A percentile compares a stretch with the other conserved stretches of the same genome.
These are phyloP conservation scores for Notodonta ziczac DNA, from an alignment of 2,888 invertebrate species.

Conservation along the genomic window DNA sequence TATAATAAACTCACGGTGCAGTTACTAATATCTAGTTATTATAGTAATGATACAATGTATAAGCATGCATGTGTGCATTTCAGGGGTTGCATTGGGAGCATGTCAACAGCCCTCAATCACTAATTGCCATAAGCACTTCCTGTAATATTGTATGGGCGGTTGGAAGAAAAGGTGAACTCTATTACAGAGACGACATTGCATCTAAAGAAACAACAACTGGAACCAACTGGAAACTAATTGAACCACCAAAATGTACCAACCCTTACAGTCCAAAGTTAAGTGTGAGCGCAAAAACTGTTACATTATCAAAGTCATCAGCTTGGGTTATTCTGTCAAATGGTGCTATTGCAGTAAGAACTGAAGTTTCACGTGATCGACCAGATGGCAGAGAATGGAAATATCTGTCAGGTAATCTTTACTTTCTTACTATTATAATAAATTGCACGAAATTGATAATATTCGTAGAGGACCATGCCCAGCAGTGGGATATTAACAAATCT, in stretches of 20 bases:
- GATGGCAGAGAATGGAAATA: constrained; percentile 94
- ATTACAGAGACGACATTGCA: constrained; percentile 89
- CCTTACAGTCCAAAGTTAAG: constrained; percentile 60
- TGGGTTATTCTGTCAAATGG: constrained; percentile 93
- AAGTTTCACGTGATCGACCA: constrained; percentile 89
- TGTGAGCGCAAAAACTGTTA: constrained; percentile 88
- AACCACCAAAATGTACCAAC: constrained; percentile 79
- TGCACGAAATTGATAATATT: no score
- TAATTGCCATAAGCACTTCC: constrained; percentile 89
- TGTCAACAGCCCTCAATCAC: constrained; percentile 91
- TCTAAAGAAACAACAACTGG: constrained; percentile 87
- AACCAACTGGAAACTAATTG: constrained; percentile 91
- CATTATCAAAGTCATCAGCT: constrained; percentile 88
- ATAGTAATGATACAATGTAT: background rate
- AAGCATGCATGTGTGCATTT: constrained; percentile 20
- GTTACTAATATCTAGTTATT: no score
- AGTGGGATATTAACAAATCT: no score
- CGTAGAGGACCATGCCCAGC: no score
- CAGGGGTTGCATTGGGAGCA: constrained; percentile 92
- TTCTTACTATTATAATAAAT: background rate
- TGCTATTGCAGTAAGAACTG: constrained; percentile 90
- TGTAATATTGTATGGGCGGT: constrained; percentile 93
- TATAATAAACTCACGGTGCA: no score
- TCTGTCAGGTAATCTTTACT: constrained; percentile 69
- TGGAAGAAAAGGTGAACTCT: constrained; percentile 93